Percentiles rank a stretch among this genome's conserved stretches.
These are phyloP conservation scores for Plutomurus gul DNA, from an alignment of 1,140 invertebrate species.

Conservation along the genomic window DNA sequence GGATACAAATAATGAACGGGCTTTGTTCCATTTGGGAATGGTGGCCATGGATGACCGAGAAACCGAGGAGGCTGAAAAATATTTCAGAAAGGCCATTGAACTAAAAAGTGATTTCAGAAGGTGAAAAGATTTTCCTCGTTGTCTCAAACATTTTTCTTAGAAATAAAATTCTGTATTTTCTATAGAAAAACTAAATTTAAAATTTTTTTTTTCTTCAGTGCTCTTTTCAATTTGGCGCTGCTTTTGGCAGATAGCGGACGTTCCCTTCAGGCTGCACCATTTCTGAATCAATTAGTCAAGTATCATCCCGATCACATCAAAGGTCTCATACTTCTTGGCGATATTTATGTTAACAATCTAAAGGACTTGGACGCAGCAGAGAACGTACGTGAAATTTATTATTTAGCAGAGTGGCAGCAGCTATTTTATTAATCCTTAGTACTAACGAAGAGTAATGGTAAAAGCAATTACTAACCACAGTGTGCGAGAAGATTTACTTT, in stretches of 20 bases:
- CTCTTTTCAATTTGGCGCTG: conserved; percentile 91
- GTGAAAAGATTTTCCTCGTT: neutral
- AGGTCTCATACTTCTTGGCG: conserved; percentile 89
- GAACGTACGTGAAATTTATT: conserved; percentile 66
- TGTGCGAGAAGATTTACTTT: too few species aligned
- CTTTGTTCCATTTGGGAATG: conserved; percentile 95
- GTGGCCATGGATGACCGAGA: conserved; percentile 93
- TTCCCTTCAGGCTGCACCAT: conserved; percentile 88
- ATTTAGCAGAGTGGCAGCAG: neutral
- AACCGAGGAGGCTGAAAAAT: conserved; percentile 82
- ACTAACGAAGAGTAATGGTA: too few species aligned
- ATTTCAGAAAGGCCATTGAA: conserved; percentile 83
- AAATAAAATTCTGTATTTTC: conserved; percentile 46
- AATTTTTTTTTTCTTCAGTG: conserved; percentile 65
- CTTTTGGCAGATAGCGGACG: conserved; percentile 83
- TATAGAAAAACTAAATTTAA: neutral
- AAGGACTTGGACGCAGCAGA: conserved; percentile 92
- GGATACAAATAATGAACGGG: conserved; percentile 75
- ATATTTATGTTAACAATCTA: conserved; percentile 95
- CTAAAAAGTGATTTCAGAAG: conserved; percentile 58
- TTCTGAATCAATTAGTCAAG: conserved; percentile 86
- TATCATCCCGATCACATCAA: conserved; percentile 94
- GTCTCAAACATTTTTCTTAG: neutral
- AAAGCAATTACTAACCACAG: too few species aligned
- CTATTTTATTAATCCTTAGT: neutral